Evolutionary conservation across 2,113 vertebrate species (phyloP).

Genomic region (Prionailurus bengalensis): DNA sequence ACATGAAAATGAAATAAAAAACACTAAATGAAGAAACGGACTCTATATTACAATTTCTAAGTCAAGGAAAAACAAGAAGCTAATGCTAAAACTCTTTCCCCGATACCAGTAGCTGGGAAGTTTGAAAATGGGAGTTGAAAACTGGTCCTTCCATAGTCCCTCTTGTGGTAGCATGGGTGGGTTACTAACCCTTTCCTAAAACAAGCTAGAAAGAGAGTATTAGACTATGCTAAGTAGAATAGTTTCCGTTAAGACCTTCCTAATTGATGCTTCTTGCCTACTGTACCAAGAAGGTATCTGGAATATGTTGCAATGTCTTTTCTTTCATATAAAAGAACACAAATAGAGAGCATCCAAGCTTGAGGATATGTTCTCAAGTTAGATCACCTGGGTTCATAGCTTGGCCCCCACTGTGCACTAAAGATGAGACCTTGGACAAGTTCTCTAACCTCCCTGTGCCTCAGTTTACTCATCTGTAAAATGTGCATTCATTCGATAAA

Average conservation of each 20-base stretch:
- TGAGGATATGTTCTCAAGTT: background rate
- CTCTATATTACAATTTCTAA: background rate
- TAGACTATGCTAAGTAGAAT: background rate
- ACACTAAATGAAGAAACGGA: background rate
- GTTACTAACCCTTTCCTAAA: background rate
- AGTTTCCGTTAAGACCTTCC: constrained; percentile 11
- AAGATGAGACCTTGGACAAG: background rate
- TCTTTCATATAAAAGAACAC: background rate
- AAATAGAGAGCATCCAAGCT: background rate
- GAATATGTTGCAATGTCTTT: background rate
- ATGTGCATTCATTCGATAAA: constrained; percentile 13
- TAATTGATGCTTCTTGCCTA: background rate
- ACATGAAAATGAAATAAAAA: background rate
- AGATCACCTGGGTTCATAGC: background rate
- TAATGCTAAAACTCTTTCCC: constrained; percentile 41
- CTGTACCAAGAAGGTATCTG: background rate
- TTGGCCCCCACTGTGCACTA: background rate
- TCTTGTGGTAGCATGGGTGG: background rate
- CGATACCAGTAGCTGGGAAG: background rate
- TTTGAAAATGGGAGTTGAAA: background rate
- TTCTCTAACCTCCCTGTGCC: background rate
- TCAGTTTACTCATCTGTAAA: constrained; percentile 1
- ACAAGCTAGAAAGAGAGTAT: background rate
- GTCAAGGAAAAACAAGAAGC: background rate
- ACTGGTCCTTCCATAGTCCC: background rate